phyloP scores from a whole-genome alignment of 2,888 invertebrate genomes.

The Sphaeridia pumilis region DNA sequence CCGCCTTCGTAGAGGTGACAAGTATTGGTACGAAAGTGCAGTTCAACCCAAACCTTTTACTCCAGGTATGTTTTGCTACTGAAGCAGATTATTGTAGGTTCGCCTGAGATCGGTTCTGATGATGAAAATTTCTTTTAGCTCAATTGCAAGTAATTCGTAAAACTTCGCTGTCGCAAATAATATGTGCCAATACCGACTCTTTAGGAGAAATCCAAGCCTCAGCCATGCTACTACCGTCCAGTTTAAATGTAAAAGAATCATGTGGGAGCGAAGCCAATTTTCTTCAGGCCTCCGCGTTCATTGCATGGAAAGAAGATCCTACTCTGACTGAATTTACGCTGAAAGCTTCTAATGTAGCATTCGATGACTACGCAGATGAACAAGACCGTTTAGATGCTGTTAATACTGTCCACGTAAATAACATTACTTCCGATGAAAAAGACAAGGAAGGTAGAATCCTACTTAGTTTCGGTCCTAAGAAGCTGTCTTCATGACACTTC shows the following conservation, averaged over 20 bases:
- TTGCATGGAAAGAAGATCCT: conserved; percentile 2
- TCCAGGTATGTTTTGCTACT: conserved; percentile 47
- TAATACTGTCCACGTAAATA: no score
- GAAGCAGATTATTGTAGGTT: no score
- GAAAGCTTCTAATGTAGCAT: background rate
- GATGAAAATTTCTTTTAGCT: no score
- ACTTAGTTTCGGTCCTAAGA: no score
- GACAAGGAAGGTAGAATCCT: no score
- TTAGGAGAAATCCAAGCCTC: conserved; percentile 52
- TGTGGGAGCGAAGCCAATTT: no score
- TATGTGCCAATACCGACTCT: conserved; percentile 63
- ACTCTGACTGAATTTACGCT: background rate
- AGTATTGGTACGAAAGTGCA: conserved; percentile 76
- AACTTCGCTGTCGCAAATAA: conserved; percentile 57
- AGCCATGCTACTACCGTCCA: conserved; percentile 55
- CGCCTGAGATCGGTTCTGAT: no score
- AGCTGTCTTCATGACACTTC: no score
- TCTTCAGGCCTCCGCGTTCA: background rate
- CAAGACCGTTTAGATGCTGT: background rate
- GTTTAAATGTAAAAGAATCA: no score
- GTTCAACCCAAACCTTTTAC: conserved; percentile 55
- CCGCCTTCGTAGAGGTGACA: conserved; percentile 65
- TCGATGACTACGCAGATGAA: conserved; percentile 2
- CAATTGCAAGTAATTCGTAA: conserved; percentile 40
- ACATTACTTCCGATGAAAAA: no score